Conservation (phyloP, 2,888 invertebrate genomes). For the Polyploca ridens region DNA sequence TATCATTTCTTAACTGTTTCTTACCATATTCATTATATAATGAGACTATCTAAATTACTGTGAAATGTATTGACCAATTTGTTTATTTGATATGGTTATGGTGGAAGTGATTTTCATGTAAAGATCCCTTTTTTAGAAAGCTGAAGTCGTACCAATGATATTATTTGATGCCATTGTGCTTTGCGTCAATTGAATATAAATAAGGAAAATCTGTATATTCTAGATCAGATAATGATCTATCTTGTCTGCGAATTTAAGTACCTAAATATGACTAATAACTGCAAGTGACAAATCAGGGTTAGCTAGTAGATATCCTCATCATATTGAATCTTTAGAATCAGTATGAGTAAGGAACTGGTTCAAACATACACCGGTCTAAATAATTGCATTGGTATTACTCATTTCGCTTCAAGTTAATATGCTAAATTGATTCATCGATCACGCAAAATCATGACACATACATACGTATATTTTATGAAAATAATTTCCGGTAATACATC, state of each 20-base stretch:
- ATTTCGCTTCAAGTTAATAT: constrained; percentile 34
- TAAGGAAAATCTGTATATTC: background rate
- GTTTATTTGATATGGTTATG: background rate
- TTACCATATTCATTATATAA: constrained; percentile 22
- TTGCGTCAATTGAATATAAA: too few relatives aligned
- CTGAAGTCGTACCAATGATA: too few relatives aligned
- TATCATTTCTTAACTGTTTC: constrained; percentile 40
- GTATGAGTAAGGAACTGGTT: constrained; percentile 2
- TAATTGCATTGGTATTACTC: constrained; percentile 25
- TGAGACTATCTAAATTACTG: constrained; percentile 18
- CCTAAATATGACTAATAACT: too few relatives aligned
- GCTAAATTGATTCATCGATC: constrained; percentile 60
- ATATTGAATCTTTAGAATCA: background rate
- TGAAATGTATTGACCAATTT: background rate
- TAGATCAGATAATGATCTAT: background rate
- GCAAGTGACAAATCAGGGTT: background rate
- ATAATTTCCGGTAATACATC: constrained; percentile 62
- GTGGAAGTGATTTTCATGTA: background rate
- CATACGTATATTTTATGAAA: constrained; percentile 39
- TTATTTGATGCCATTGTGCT: too few relatives aligned
- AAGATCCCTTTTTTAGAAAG: too few relatives aligned
- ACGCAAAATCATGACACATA: constrained; percentile 64
- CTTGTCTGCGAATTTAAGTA: background rate
- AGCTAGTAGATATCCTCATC: background rate
- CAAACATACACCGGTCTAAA: background rate